phyloP scores from a whole-genome alignment of 1,140 invertebrate species.

The Drosophila leontia region DNA sequence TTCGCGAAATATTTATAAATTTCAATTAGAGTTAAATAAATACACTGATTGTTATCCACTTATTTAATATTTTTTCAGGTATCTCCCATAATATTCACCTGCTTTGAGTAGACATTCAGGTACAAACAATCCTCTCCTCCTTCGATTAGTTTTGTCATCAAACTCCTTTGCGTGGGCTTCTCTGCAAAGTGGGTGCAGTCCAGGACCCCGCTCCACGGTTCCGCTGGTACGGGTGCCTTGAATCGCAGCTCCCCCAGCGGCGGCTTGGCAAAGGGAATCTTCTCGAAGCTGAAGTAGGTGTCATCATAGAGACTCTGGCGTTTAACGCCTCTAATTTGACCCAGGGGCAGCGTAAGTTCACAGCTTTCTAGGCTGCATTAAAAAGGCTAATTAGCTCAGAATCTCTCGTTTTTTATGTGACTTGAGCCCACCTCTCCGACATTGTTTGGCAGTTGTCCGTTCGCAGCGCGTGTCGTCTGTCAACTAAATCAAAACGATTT shows the following conservation, averaged over 20 bases:
- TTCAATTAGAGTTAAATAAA: neutral
- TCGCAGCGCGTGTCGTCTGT: slow-evolving; percentile 13
- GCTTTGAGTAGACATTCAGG: slow-evolving; percentile 75
- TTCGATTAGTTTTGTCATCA: slow-evolving; percentile 51
- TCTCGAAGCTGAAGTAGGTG: slow-evolving; percentile 86
- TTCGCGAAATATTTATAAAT: too few species aligned
- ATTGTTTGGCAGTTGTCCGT: slow-evolving; percentile 25
- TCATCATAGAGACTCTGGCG: slow-evolving; percentile 62
- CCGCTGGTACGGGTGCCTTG: slow-evolving; percentile 77
- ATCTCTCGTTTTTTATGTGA: neutral
- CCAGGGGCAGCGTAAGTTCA: slow-evolving; percentile 56
- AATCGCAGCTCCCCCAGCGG: slow-evolving; percentile 89
- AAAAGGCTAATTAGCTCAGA: slow-evolving; percentile 2
- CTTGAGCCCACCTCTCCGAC: slow-evolving; percentile 42
- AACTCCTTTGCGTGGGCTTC: slow-evolving; percentile 65
- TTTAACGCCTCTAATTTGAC: slow-evolving; percentile 64
- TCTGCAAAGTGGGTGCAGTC: slow-evolving; percentile 57
- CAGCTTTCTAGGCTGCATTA: slow-evolving; percentile 31
- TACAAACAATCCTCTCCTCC: slow-evolving; percentile 85
- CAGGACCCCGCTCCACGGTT: slow-evolving; percentile 66
- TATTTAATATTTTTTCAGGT: neutral
- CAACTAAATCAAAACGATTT: slow-evolving; percentile 35
- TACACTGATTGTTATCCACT: neutral
- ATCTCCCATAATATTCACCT: slow-evolving; percentile 49
- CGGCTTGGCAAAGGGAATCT: slow-evolving; percentile 90